These are phyloP conservation scores for Peromyscus aztecus DNA, from an alignment of 2,797 vertebrate species.

Conservation along the genomic window DNA sequence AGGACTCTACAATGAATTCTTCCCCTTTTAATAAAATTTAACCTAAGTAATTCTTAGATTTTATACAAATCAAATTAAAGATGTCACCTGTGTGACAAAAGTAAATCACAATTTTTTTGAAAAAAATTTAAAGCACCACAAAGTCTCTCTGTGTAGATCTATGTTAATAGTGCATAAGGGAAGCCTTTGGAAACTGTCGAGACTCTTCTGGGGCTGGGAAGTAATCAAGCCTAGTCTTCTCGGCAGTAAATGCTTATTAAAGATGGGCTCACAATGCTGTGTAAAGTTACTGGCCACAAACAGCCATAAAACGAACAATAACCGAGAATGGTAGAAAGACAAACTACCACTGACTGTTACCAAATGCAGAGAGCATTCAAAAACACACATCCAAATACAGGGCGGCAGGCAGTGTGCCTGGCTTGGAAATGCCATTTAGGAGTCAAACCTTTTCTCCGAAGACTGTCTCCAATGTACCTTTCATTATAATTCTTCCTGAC, in stretches of 20 bases:
- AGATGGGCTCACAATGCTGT: slow-evolving; percentile 73
- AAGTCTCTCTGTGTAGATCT: slow-evolving; percentile 68
- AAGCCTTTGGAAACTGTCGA: slow-evolving; percentile 63
- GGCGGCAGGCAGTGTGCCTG: slow-evolving; percentile 60
- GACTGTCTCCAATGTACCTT: slow-evolving; percentile 64
- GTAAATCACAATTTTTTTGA: slow-evolving; percentile 63
- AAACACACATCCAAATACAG: not conserved
- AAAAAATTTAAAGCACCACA: not conserved
- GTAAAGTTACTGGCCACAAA: slow-evolving; percentile 77
- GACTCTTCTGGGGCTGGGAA: slow-evolving; percentile 64
- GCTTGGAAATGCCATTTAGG: slow-evolving; percentile 64
- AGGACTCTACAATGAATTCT: not conserved
- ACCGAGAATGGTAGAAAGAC: slow-evolving; percentile 71
- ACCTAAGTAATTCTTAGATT: slow-evolving; percentile 73
- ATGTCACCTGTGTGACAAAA: slow-evolving; percentile 76
- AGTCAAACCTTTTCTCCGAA: slow-evolving; percentile 57
- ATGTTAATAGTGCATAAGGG: slow-evolving; percentile 64
- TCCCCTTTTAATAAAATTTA: slow-evolving; percentile 68
- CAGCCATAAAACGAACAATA: slow-evolving; percentile 78
- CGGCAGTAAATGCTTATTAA: slow-evolving; percentile 79
- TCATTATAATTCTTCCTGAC: slow-evolving; percentile 77
- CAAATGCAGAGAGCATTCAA: not conserved
- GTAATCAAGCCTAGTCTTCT: slow-evolving; percentile 71
- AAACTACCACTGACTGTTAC: slow-evolving; percentile 60
- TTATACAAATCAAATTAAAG: slow-evolving; percentile 78